A percentile compares a stretch with the other conserved stretches of the same genome.
Conservation (phyloP, 2,888 invertebrate species). For the Polydrusus cervinus region DNA sequence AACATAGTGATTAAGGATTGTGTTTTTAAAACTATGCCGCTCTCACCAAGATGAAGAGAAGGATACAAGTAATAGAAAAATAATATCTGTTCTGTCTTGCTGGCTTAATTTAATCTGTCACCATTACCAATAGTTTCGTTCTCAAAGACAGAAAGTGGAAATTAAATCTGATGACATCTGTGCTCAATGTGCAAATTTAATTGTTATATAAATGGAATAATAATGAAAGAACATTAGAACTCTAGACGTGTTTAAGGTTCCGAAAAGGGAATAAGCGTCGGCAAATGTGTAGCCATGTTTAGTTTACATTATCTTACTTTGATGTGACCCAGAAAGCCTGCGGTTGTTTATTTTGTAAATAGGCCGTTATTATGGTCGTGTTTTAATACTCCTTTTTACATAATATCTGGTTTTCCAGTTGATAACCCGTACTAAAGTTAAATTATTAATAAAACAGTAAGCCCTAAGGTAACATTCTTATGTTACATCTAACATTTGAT, state of each 20-base stretch:
- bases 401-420: too few species aligned
- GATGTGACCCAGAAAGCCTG: constrained; percentile 15
- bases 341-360: constrained; percentile 13
- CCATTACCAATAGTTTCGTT: constrained; percentile 1
- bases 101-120: constrained; percentile 2
- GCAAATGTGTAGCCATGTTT: constrained; percentile 23
- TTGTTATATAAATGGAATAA: constrained; percentile 39
- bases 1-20: too few species aligned
- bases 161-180: constrained; percentile 31
- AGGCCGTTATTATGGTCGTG: constrained; percentile 2
- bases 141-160: not conserved
- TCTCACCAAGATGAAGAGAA: too few species aligned
- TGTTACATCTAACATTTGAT: too few species aligned
- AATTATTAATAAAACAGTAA: not conserved
- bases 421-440: constrained; percentile 1
- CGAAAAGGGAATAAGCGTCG: constrained; percentile 13
- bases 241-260: constrained; percentile 19
- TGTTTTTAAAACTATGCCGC: too few species aligned
- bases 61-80: too few species aligned
- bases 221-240: constrained; percentile 13
- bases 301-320: constrained; percentile 25
- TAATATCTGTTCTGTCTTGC: not conserved
- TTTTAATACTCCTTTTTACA: constrained; percentile 13
- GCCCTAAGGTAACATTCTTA: not conserved
- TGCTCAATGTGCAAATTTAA: constrained; percentile 26